A percentile compares a stretch with the other conserved stretches of the same genome.
phyloP scores from a whole-genome alignment of 2,888 invertebrate species.

The Exephanes ischioxanthus region DNA sequence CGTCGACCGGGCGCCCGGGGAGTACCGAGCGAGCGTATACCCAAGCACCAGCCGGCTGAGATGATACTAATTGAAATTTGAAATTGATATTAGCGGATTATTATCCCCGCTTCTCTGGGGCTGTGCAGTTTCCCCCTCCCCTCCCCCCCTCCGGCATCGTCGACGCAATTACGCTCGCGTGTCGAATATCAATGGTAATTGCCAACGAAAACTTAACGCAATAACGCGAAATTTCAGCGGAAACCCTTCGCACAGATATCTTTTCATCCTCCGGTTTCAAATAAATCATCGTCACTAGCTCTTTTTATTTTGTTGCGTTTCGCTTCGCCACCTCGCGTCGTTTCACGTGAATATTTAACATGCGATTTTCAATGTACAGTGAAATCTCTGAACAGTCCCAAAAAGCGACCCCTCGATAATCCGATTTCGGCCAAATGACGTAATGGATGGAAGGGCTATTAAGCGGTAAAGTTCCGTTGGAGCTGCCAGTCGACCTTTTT shows the following conservation, averaged over 20 bases:
- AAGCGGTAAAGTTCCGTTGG: not conserved
- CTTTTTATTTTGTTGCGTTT: not conserved
- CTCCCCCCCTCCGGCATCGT: constrained; percentile 50
- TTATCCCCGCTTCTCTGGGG: constrained; percentile 77
- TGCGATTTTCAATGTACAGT: too few relatives aligned
- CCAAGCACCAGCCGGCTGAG: constrained; percentile 78
- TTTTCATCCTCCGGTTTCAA: not conserved
- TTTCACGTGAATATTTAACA: too few relatives aligned
- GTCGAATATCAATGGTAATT: constrained; percentile 84
- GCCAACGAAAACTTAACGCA: constrained; percentile 83
- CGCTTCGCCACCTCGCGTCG: too few relatives aligned
- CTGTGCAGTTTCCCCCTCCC: constrained; percentile 63
- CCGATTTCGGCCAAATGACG: too few relatives aligned
- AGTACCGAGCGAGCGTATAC: constrained; percentile 66
- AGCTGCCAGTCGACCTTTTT: not conserved
- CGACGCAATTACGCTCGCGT: constrained; percentile 82
- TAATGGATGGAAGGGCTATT: not conserved
- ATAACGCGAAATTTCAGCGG: constrained; percentile 74
- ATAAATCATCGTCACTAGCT: not conserved
- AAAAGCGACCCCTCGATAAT: too few relatives aligned
- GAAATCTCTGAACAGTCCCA: too few relatives aligned
- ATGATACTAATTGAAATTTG: constrained; percentile 85
- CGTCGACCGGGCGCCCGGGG: constrained; percentile 79
- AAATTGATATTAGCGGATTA: constrained; percentile 85
- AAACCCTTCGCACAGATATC: constrained; percentile 19